Evolutionary conservation across 2,113 vertebrate genomes (phyloP).

Genomic region (Archilochus colubris): DNA sequence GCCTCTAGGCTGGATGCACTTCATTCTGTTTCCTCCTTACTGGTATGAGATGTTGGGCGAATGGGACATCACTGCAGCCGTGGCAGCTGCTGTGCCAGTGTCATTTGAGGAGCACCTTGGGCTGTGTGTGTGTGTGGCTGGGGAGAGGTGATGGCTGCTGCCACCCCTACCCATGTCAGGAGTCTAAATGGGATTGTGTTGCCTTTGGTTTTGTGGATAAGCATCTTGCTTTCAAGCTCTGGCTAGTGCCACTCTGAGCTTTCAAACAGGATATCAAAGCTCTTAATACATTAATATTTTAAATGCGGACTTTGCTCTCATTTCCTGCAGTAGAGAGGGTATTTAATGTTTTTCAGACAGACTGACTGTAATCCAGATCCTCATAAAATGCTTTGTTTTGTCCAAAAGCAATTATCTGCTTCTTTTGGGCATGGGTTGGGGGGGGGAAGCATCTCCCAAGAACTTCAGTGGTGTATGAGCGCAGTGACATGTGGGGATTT

Average conservation of each 20-base stretch:
- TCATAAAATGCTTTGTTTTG: not conserved
- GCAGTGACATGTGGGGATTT: not conserved
- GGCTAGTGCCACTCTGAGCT: not conserved
- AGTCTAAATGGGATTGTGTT: not conserved
- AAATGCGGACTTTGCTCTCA: not conserved
- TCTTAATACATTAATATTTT: not conserved
- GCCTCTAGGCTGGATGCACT: not conserved
- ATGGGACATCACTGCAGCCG: not conserved
- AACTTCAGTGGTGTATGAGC: not conserved
- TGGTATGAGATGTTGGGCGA: not conserved
- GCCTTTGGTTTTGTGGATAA: not conserved
- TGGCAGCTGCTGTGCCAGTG: not conserved
- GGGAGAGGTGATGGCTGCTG: not conserved
- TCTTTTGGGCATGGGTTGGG: not conserved
- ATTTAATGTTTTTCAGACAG: not conserved
- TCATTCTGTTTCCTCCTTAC: not conserved
- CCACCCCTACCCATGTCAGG: accelerated
- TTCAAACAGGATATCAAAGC: not conserved
- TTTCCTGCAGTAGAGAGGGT: not conserved
- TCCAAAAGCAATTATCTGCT: not conserved
- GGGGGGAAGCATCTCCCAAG: not conserved
- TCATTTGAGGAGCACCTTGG: not conserved
- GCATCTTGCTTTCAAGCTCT: not conserved
- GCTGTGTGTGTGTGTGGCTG: not conserved
- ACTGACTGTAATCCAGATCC: not conserved